These are phyloP conservation scores for Ammospiza maritima DNA, from an alignment of 2,797 vertebrate genomes.

Conservation along the genomic window DNA sequence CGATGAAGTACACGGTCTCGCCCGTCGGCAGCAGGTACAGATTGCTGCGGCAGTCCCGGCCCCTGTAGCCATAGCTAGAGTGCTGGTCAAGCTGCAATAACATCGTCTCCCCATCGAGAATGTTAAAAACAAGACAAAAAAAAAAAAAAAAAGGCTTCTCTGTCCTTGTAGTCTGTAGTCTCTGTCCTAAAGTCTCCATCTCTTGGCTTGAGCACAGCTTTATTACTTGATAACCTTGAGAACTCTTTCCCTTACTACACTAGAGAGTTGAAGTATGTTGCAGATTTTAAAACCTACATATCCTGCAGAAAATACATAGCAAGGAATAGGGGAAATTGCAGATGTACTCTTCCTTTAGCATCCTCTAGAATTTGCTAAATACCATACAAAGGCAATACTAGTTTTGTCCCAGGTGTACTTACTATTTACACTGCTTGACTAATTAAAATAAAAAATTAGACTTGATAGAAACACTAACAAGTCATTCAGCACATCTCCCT, in stretches of 20 bases:
- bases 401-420: conserved; percentile 7
- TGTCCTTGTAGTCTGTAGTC: too few relatives aligned
- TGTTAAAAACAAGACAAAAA: background rate
- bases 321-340: background rate
- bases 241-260: background rate
- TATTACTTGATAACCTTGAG: background rate
- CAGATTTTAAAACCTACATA: background rate
- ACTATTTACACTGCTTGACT: conserved; percentile 5
- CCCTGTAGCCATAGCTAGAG: conserved; percentile 92
- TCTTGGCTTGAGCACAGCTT: background rate
- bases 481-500: background rate
- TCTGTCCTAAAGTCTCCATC: background rate
- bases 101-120: background rate
- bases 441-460: conserved; percentile 34
- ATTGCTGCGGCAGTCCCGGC: conserved; percentile 97
- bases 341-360: background rate
- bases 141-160: background rate
- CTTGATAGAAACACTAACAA: conserved; percentile 1
- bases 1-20: conserved; percentile 98
- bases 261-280: background rate
- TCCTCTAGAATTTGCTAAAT: background rate
- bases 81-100: conserved; percentile 75
- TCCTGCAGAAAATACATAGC: background rate
- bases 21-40: conserved; percentile 96
- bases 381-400: background rate